phyloP scores from a whole-genome alignment of 2,888 invertebrate species.

The Leptinotarsa juncta region DNA sequence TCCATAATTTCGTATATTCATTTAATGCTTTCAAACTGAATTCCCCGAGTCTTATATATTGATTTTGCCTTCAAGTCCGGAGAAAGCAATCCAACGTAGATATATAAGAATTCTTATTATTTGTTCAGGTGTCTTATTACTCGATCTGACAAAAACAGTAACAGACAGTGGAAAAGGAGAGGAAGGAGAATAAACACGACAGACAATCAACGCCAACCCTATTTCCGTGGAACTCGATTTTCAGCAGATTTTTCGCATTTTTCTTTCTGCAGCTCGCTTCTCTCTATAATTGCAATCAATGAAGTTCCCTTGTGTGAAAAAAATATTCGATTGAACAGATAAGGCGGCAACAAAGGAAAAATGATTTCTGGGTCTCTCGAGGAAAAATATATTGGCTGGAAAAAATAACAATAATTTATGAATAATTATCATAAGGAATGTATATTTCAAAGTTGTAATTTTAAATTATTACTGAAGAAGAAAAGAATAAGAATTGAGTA shows the following conservation, averaged over 20 bases:
- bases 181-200: slow-evolving; percentile 48
- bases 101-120: slow-evolving; percentile 43
- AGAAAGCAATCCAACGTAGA: slow-evolving; percentile 33
- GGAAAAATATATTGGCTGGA: not conserved
- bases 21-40: not conserved
- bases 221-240: slow-evolving; percentile 49
- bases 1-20: not conserved
- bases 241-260: slow-evolving; percentile 46
- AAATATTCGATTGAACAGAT: slow-evolving; percentile 23
- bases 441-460: no score
- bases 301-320: slow-evolving; percentile 21
- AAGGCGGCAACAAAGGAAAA: slow-evolving; percentile 1
- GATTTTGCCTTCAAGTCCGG: slow-evolving; percentile 36
- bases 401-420: no score
- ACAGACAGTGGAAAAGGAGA: slow-evolving; percentile 42
- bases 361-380: slow-evolving; percentile 6
- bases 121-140: slow-evolving; percentile 53
- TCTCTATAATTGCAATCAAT: slow-evolving; percentile 42
- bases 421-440: no score
- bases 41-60: slow-evolving; percentile 12
- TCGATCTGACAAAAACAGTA: slow-evolving; percentile 49
- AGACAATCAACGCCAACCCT: slow-evolving; percentile 46
- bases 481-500: no score
- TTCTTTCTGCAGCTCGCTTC: slow-evolving; percentile 30
- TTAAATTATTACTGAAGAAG: no score